A percentile compares a stretch with the other conserved stretches of the same genome.
These are phyloP conservation scores for Clarias fuscus DNA, from an alignment of 2,797 vertebrate species.

Conservation along the genomic window DNA sequence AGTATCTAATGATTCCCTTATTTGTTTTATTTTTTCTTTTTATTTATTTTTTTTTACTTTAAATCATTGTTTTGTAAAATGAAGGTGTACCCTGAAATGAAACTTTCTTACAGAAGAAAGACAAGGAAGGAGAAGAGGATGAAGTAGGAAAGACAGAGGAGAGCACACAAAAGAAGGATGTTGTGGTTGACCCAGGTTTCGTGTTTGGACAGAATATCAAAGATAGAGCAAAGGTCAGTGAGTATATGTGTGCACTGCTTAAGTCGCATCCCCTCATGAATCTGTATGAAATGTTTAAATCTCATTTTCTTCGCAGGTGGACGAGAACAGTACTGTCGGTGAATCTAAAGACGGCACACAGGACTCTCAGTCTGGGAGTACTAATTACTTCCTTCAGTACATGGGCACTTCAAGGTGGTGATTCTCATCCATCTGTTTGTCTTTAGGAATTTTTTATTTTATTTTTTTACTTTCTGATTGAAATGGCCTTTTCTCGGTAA, in stretches of 20 bases:
- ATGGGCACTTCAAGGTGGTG: conserved; percentile 96
- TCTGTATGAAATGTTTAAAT: background rate
- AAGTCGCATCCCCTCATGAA: background rate
- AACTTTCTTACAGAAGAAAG: conserved; percentile 43
- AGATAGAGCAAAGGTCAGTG: conserved; percentile 91
- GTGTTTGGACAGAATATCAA: conserved; percentile 97
- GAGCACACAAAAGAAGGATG: conserved; percentile 72
- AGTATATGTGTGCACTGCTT: conserved; percentile 2
- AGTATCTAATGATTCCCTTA: background rate
- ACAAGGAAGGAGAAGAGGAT: conserved; percentile 49
- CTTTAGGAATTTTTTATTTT: conserved; percentile 37
- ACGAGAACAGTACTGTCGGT: conserved; percentile 76
- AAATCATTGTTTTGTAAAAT: background rate
- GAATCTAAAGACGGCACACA: conserved; percentile 76
- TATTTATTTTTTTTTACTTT: background rate
- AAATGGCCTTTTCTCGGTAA: background rate
- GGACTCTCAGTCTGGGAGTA: conserved; percentile 81
- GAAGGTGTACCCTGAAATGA: background rate
- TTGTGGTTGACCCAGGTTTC: conserved; percentile 80
- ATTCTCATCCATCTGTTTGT: conserved; percentile 22
- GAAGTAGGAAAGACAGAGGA: conserved; percentile 59
- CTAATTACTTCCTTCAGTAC: conserved; percentile 98
- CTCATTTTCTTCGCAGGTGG: conserved; percentile 65
- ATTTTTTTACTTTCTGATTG: conserved; percentile 12
- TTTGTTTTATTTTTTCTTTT: no score